Evolutionary conservation across 2,888 invertebrate genomes (phyloP).

Genomic region (Himalopsyche kuldschensis): DNA sequence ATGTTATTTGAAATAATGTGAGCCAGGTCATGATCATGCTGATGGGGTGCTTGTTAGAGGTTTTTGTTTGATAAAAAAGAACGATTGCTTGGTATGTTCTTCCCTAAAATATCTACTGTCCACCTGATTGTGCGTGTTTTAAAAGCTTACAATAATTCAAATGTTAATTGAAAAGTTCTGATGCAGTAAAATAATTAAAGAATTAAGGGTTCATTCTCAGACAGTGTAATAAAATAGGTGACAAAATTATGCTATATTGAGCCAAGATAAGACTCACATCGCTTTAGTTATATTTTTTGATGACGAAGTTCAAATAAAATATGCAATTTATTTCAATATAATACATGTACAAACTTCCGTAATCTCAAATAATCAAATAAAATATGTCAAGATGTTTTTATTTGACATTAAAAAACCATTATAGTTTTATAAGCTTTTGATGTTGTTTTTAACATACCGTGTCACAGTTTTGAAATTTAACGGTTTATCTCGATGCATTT

Average conservation of each 20-base stretch:
- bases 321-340: not conserved
- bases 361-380: not conserved
- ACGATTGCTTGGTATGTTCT: conserved; percentile 28
- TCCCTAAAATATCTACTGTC: conserved; percentile 27
- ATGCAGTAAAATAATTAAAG: too few species aligned
- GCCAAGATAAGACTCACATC: too few species aligned
- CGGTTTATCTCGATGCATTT: too few species aligned
- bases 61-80: conserved; percentile 28
- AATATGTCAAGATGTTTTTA: not conserved
- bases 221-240: too few species aligned
- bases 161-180: not conserved
- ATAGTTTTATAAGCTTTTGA: too few species aligned
- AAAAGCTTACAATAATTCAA: not conserved
- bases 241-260: too few species aligned
- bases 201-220: too few species aligned
- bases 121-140: conserved; percentile 45
- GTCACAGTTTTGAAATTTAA: too few species aligned
- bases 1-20: conserved; percentile 22
- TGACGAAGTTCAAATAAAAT: too few species aligned
- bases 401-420: not conserved
- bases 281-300: too few species aligned
- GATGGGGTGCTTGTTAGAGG: conserved; percentile 26
- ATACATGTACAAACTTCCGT: not conserved
- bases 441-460: too few species aligned
- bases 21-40: conserved; percentile 36